Evolutionary conservation across 2,113 vertebrate genomes (phyloP).

Genomic region (Nettapus auritus): DNA sequence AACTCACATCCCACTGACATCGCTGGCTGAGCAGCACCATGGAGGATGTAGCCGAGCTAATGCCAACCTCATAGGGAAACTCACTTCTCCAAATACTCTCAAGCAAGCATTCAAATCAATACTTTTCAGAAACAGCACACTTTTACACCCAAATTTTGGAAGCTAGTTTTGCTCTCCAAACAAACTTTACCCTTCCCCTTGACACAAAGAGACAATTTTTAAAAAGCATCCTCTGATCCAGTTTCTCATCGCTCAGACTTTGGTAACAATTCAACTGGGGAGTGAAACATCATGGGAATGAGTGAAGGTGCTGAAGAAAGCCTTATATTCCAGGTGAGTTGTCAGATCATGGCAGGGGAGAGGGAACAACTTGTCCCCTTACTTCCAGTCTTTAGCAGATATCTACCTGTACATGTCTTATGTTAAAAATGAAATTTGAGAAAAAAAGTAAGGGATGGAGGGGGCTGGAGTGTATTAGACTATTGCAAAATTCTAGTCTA

Average conservation of each 20-base stretch:
- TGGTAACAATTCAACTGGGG: neutral
- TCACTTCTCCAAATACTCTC: neutral
- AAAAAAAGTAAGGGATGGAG: fast-evolving
- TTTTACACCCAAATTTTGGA: neutral
- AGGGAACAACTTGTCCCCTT: neutral
- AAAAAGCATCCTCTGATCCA: neutral
- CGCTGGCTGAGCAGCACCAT: neutral
- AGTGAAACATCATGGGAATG: neutral
- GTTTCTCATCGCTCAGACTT: neutral
- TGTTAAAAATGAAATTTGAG: neutral
- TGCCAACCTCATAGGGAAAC: neutral
- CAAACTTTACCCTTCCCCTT: neutral
- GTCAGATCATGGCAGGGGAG: neutral
- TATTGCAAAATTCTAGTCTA: neutral
- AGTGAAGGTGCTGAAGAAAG: neutral
- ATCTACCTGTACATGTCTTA: neutral
- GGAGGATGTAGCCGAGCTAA: fast-evolving
- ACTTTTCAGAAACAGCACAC: neutral
- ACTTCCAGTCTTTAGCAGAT: neutral
- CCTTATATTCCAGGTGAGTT: neutral
- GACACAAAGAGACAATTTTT: neutral
- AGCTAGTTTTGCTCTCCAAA: neutral
- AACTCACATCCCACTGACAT: fast-evolving
- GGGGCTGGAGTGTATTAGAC: neutral
- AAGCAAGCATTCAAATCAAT: neutral